A percentile compares a stretch with the other conserved stretches of the same genome.
These are phyloP conservation scores for Pandemis heparana DNA, from an alignment of 2,888 invertebrate species.

Conservation along the genomic window DNA sequence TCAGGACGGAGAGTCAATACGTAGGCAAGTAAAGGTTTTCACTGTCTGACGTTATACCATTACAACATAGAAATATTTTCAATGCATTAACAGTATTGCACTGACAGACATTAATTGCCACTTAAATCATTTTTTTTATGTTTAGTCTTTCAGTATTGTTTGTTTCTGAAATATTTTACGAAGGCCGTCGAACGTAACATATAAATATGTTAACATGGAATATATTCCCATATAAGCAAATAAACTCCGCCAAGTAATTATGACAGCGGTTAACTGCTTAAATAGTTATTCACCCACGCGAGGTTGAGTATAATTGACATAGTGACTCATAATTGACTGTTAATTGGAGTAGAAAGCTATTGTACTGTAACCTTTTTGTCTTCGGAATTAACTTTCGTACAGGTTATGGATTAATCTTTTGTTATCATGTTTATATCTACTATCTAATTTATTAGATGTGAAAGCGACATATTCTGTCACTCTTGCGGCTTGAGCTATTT, in stretches of 20 bases:
- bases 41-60: too few relatives aligned
- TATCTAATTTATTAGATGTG: not conserved
- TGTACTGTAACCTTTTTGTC: slow-evolving; percentile 11
- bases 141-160: not conserved
- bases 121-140: not conserved
- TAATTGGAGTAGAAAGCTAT: slow-evolving; percentile 34
- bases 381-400: slow-evolving; percentile 10
- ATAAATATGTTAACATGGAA: not conserved
- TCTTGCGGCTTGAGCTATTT: not conserved
- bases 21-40: too few relatives aligned
- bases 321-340: slow-evolving; percentile 23
- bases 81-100: not conserved
- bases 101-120: not conserved
- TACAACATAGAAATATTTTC: too few relatives aligned
- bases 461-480: not conserved
- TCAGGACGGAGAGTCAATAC: not conserved
- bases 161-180: not conserved
- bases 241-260: not conserved
- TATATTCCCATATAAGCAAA: not conserved
- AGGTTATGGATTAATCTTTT: not conserved
- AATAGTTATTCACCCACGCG: slow-evolving; percentile 14
- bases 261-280: not conserved
- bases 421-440: not conserved
- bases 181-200: not conserved
- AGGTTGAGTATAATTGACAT: slow-evolving; percentile 2